Evolutionary conservation across 2,113 vertebrate species (phyloP).

Genomic region (Emydura subglobosa): DNA sequence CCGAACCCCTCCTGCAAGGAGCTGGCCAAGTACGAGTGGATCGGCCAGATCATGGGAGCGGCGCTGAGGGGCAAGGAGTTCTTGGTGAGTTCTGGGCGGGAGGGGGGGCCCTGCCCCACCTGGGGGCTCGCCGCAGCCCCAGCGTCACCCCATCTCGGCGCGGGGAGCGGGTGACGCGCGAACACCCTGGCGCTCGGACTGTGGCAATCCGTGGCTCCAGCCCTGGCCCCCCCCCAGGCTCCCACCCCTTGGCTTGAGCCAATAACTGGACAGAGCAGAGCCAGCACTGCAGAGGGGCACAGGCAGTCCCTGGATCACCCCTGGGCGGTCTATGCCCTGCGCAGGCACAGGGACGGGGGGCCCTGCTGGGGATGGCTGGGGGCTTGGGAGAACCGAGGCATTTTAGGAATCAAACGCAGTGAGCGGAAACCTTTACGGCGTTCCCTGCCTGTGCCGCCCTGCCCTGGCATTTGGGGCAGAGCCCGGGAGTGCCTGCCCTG

Average conservation of each 20-base stretch:
- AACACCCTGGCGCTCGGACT: too few species aligned
- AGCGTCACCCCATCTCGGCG: background rate
- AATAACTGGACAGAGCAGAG: background rate
- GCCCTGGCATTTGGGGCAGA: too few species aligned
- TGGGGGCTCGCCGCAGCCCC: background rate
- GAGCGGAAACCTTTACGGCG: background rate
- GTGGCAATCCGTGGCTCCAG: too few species aligned
- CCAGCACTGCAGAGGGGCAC: background rate
- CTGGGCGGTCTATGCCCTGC: background rate
- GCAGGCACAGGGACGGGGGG: rapidly evolving
- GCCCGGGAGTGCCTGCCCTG: background rate
- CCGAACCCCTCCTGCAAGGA: conserved; percentile 96
- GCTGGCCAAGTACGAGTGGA: conserved; percentile 95
- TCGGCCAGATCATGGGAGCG: conserved; percentile 97
- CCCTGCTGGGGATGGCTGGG: background rate
- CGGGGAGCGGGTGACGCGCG: too few species aligned
- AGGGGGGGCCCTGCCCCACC: rapidly evolving
- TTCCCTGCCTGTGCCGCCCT: too few species aligned
- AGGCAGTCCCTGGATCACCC: background rate
- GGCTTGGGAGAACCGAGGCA: background rate
- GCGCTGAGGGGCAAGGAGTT: conserved; percentile 97
- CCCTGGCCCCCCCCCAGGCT: background rate
- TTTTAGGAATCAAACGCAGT: background rate
- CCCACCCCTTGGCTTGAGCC: too few species aligned
- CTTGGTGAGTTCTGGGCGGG: conserved; percentile 81